Evolutionary conservation across 30 jellyfish, hydroid and myxozoan genomes (phyloP).

Genomic region (Aurelia coerulea): DNA sequence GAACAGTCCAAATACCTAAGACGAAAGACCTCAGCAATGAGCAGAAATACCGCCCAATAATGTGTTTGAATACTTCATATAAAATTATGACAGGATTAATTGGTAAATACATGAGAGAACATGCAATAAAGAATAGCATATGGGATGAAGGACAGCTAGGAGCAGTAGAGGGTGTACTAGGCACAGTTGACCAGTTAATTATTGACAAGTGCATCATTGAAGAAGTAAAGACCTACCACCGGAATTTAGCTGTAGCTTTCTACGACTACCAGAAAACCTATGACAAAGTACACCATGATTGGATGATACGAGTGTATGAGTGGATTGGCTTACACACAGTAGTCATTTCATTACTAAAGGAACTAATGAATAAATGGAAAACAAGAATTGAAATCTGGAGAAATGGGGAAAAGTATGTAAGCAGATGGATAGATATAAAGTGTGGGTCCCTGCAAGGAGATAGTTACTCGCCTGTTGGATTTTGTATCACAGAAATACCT

Average conservation of each 20-base stretch:
- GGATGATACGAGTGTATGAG: slow-evolving; percentile 8
- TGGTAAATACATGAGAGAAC: slow-evolving; percentile 27
- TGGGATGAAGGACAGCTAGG: slow-evolving; percentile 33
- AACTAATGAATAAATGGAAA: slow-evolving; percentile 18
- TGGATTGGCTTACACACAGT: not conserved
- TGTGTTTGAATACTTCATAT: slow-evolving; percentile 5
- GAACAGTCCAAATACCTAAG: slow-evolving; percentile 17
- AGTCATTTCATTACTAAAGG: not conserved
- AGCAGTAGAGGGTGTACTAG: slow-evolving; percentile 26
- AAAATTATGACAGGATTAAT: slow-evolving; percentile 31
- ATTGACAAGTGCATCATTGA: slow-evolving; percentile 30
- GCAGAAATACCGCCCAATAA: slow-evolving; percentile 26
- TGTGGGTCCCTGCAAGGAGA: slow-evolving; percentile 33
- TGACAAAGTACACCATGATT: slow-evolving; percentile 10
- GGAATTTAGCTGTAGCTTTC: slow-evolving; percentile 22
- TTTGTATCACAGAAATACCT: too few relatives aligned
- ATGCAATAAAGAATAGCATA: slow-evolving; percentile 5
- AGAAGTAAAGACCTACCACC: slow-evolving; percentile 28
- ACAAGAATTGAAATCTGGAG: slow-evolving; percentile 13
- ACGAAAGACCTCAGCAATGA: slow-evolving; percentile 12
- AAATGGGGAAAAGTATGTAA: slow-evolving; percentile 1
- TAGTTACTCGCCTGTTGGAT: not conserved
- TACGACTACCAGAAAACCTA: slow-evolving; percentile 8
- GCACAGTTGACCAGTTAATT: slow-evolving; percentile 14
- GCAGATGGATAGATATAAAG: slow-evolving; percentile 15